phyloP scores from a whole-genome alignment of 2,888 invertebrate genomes.

The Serripes groenlandicus region DNA sequence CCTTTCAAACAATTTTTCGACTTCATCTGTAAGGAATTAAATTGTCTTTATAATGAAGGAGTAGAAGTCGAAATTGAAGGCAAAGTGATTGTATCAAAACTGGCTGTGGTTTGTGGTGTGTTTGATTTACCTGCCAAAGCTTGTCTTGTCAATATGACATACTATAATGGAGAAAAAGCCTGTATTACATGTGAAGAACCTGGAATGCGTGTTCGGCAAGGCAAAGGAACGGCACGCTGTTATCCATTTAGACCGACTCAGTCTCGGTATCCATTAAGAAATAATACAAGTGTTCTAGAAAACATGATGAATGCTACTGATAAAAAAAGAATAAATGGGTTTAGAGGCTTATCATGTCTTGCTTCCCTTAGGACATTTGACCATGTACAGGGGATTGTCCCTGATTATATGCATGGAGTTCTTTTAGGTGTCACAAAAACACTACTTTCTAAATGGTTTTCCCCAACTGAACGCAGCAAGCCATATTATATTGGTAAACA shows the following conservation, averaged over 20 bases:
- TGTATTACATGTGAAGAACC: conserved; percentile 69
- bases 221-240: conserved; percentile 28
- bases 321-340: conserved; percentile 37
- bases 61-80: conserved; percentile 31
- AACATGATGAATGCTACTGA: conserved; percentile 27
- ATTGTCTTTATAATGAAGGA: conserved; percentile 33
- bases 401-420: conserved; percentile 65
- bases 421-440: conserved; percentile 44
- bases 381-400: conserved; percentile 44
- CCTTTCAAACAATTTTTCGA: conserved; percentile 38
- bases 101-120: background rate
- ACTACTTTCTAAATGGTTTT: conserved; percentile 53
- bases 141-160: conserved; percentile 63
- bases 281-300: conserved; percentile 18
- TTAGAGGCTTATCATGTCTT: conserved; percentile 46
- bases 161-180: conserved; percentile 61
- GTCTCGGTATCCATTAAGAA: conserved; percentile 3
- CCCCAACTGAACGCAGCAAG: conserved; percentile 27
- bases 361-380: conserved; percentile 18
- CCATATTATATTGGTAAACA: conserved; percentile 53
- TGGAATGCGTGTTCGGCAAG: conserved; percentile 48
- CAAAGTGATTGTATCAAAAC: background rate
- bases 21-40: conserved; percentile 26
- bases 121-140: conserved; percentile 62
- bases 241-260: conserved; percentile 34